Conservation (phyloP, 2,113 vertebrate species). For the Cebus imitator region DNA sequence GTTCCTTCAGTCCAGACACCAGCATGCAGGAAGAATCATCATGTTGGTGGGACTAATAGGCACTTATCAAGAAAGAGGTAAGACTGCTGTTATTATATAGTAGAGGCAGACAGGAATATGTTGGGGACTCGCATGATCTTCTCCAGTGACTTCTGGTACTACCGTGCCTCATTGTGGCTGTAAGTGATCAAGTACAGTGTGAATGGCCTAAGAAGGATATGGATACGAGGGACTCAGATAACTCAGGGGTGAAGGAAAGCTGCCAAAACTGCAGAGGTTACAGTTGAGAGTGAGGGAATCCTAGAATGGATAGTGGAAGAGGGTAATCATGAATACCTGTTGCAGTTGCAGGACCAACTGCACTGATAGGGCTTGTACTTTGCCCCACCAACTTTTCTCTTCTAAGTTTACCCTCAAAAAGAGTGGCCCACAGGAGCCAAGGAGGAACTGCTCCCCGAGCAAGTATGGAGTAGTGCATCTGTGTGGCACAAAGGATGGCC, state of each 20-base stretch:
- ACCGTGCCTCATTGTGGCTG: not conserved
- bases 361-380: not conserved
- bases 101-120: not conserved
- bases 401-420: not conserved
- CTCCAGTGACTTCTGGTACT: not conserved
- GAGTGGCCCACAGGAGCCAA: not conserved
- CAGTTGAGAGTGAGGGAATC: not conserved
- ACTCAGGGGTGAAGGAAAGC: not conserved
- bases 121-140: not conserved
- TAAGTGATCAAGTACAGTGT: not conserved
- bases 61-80: not conserved
- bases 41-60: not conserved
- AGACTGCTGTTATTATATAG: not conserved
- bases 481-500: not conserved
- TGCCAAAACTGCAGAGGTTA: not conserved
- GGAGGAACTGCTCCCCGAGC: not conserved
- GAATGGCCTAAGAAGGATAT: not conserved
- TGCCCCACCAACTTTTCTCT: not conserved
- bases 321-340: not conserved
- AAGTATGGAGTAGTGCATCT: not conserved
- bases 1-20: not conserved
- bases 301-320: not conserved
- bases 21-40: not conserved
- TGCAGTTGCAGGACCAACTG: not conserved
- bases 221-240: not conserved